Evolutionary conservation across 2,888 invertebrate species (phyloP), one percentile per base, ranked within the genome.

Genomic region (Drosophila fungiperda): DNA sequence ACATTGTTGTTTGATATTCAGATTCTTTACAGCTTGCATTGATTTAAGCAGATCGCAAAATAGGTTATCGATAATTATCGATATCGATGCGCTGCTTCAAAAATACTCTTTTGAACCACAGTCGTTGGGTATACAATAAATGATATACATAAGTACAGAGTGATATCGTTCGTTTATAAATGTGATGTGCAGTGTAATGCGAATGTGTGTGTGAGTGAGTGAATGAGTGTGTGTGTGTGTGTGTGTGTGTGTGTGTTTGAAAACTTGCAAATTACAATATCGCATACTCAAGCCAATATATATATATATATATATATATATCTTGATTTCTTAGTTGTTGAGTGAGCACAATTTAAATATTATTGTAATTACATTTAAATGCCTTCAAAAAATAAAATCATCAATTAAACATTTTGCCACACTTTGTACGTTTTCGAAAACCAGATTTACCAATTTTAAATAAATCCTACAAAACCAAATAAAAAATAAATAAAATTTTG

Each of bases 211-310:
- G 54, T 63, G 57, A 67, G 49, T 76, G 55, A 58, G 50, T 59
- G 45, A 60, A 58, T 60, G 20, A 40, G 40, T 35, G 20, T 52
- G 35, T 67, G 57, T 59, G 38, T 67, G 49, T 59, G 45, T 62
- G 60, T 60, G 20, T 48, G 40, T 35, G 20, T 52, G 35, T 67
- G 57, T 59, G 38, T 67, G 49, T 69, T 58, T 80, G 65, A 53
- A 70, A 80, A 86, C 84, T 89, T 85, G 85, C 84, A 85, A 84
- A 79, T 87, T 85, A 82, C 83, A 84, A 71, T 82, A 67, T 84
- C 66, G 81, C 76, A 86, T 83, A 82, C 72, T 76, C 81, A 76
- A 74, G 84, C 59, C 82, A 74, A 69, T 29, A 29, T 29, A 29
- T 29, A 26, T 26, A 26, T 26, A 29, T 29, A 29, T 29, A 67